These are phyloP conservation scores for Cisticola juncidis DNA, from an alignment of 2,113 vertebrate genomes.

Conservation along the genomic window DNA sequence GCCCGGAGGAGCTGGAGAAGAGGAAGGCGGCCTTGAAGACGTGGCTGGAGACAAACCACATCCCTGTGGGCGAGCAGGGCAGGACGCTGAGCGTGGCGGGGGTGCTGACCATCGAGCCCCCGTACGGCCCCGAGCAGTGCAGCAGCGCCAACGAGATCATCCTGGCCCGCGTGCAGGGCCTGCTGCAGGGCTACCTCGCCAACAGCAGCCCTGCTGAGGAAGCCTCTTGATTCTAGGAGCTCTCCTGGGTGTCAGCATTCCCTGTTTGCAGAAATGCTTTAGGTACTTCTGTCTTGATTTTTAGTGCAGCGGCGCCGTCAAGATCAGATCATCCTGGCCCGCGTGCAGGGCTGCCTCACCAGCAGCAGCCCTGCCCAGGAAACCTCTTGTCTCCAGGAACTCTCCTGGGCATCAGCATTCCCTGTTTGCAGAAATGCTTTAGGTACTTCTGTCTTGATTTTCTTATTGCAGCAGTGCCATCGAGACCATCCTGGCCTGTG, in stretches of 20 bases:
- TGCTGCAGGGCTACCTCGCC: constrained; percentile 76
- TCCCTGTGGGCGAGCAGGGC: constrained; percentile 80
- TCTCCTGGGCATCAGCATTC: neutral
- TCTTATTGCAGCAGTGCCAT: constrained; percentile 84
- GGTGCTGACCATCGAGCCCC: constrained; percentile 83
- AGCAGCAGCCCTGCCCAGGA: neutral
- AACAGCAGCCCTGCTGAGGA: neutral
- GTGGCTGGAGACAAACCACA: constrained; percentile 88
- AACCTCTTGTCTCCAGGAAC: fast-evolving
- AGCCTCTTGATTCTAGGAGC: fast-evolving
- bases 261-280: too few species aligned
- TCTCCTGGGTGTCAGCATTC: neutral
- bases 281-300: too few species aligned
- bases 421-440: too few species aligned
- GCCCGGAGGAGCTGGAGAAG: constrained; percentile 70
- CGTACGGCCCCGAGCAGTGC: constrained; percentile 87
- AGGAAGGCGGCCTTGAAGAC: constrained; percentile 69
- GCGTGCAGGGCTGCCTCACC: constrained; percentile 79
- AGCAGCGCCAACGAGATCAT: constrained; percentile 90
- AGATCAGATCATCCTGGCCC: constrained; percentile 90
- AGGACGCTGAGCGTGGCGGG: constrained; percentile 80
- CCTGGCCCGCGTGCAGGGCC: constrained; percentile 84
- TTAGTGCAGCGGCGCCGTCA: constrained; percentile 87
- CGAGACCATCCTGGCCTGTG: constrained; percentile 84
- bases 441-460: too few species aligned